Conservation (phyloP, 2,797 vertebrate species). For the Enteromius radiatus region DNA sequence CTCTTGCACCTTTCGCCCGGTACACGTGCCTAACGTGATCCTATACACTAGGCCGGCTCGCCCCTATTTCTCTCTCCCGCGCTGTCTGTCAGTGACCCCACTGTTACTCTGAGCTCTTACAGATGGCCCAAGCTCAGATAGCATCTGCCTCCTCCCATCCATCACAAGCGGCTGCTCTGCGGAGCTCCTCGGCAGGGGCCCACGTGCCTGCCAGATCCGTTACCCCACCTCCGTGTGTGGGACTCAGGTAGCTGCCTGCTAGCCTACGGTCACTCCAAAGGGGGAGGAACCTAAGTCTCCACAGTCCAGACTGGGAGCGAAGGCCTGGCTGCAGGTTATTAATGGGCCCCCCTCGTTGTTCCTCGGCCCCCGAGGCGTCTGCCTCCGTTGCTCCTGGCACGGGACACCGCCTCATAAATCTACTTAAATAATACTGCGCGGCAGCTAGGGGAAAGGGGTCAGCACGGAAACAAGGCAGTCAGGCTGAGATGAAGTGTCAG, state of each 20-base stretch:
- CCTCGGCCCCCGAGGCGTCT: slow-evolving; percentile 84
- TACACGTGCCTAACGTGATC: slow-evolving; percentile 36
- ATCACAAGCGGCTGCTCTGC: slow-evolving; percentile 54
- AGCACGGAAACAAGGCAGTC: slow-evolving; percentile 89
- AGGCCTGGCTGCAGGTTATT: slow-evolving; percentile 86
- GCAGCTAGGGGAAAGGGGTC: slow-evolving; percentile 86
- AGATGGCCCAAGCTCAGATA: slow-evolving; percentile 62
- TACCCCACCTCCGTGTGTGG: slow-evolving; percentile 21
- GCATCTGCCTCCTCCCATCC: slow-evolving; percentile 62
- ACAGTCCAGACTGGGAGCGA: slow-evolving; percentile 68
- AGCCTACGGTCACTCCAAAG: slow-evolving; percentile 56
- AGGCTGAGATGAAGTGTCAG: slow-evolving; percentile 89
- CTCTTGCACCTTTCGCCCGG: slow-evolving; percentile 28
- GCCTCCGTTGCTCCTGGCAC: slow-evolving; percentile 88
- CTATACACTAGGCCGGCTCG: slow-evolving; percentile 16
- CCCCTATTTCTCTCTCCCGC: slow-evolving; percentile 37
- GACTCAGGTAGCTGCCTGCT: slow-evolving; percentile 37
- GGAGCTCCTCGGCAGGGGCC: slow-evolving; percentile 56
- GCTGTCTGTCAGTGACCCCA: slow-evolving; percentile 55
- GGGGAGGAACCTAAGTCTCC: slow-evolving; percentile 61
- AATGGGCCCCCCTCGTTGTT: slow-evolving; percentile 87
- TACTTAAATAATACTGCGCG: slow-evolving; percentile 88
- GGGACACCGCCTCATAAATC: slow-evolving; percentile 92
- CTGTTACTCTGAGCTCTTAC: slow-evolving; percentile 62
- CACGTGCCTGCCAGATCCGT: slow-evolving; percentile 42